Percentiles rank a stretch among this genome's conserved stretches.
phyloP scores from a whole-genome alignment of 2,113 vertebrate species.

The Thalassoma bifasciatum region DNA sequence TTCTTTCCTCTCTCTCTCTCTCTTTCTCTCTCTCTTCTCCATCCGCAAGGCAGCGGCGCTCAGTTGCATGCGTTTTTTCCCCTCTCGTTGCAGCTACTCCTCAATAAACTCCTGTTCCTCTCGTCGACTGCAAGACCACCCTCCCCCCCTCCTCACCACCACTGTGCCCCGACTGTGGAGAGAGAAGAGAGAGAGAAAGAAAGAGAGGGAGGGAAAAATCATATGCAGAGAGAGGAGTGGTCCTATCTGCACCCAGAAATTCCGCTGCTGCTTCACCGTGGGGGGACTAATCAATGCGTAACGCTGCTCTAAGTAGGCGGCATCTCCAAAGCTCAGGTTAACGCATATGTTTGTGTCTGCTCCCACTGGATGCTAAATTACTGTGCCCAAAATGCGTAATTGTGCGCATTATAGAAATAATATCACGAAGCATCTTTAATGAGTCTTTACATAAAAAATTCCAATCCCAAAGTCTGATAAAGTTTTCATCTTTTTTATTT shows the following conservation, averaged over 20 bases:
- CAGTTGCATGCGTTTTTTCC: slow-evolving; percentile 53
- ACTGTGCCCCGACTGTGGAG: slow-evolving; percentile 66
- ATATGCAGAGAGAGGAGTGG: slow-evolving; percentile 72
- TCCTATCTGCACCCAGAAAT: slow-evolving; percentile 78
- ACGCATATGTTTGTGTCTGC: slow-evolving; percentile 22
- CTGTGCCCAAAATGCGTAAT: background rate
- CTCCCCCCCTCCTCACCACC: slow-evolving; percentile 68
- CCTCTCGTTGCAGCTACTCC: slow-evolving; percentile 74
- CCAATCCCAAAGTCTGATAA: slow-evolving; percentile 2
- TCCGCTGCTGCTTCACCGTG: slow-evolving; percentile 66
- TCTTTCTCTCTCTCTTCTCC: slow-evolving; percentile 10
- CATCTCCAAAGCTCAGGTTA: slow-evolving; percentile 55
- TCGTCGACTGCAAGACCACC: slow-evolving; percentile 82
- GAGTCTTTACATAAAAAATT: too few species aligned
- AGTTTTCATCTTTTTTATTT: background rate
- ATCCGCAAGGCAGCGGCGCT: slow-evolving; percentile 57
- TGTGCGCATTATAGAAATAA: too few species aligned
- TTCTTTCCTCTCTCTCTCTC: background rate
- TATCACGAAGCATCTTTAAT: too few species aligned
- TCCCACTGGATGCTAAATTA: background rate
- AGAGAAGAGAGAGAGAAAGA: slow-evolving; percentile 49
- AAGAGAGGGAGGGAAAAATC: background rate
- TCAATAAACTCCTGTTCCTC: slow-evolving; percentile 82
- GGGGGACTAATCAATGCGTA: slow-evolving; percentile 66
- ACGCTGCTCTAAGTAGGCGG: slow-evolving; percentile 56